These are phyloP conservation scores for Trematocara variabile DNA, from an alignment of 2,113 vertebrate genomes.

Conservation along the genomic window DNA sequence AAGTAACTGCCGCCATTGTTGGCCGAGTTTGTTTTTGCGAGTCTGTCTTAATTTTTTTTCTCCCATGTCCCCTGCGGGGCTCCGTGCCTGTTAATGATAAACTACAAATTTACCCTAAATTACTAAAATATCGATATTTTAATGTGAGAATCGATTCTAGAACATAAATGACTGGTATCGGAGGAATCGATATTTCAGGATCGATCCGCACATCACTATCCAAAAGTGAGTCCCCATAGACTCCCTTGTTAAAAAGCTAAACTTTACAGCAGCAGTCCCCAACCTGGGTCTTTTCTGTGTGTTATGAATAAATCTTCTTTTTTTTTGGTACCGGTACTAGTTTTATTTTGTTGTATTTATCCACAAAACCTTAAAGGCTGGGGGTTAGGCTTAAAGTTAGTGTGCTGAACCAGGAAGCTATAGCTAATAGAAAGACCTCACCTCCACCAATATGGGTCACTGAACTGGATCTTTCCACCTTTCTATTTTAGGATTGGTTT, in stretches of 20 bases:
- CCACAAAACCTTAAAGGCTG: background rate
- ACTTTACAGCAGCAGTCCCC: background rate
- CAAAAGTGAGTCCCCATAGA: background rate
- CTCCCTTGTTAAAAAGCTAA: background rate
- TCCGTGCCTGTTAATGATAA: no score
- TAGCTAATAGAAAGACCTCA: background rate
- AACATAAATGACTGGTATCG: no score
- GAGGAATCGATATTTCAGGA: no score
- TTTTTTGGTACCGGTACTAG: background rate
- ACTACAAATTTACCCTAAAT: no score
- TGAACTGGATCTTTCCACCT: background rate
- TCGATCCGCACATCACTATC: no score
- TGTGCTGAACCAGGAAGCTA: background rate
- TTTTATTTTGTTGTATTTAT: background rate
- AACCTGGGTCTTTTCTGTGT: background rate
- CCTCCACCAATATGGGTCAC: background rate
- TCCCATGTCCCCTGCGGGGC: no score
- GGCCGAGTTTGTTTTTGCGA: no score
- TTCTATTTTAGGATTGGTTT: background rate
- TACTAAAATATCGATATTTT: no score
- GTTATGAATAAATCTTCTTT: background rate
- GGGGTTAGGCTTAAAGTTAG: background rate
- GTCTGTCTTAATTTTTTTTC: no score
- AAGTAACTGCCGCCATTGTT: no score
- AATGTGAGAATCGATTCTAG: no score